phyloP scores from a whole-genome alignment of 1,140 invertebrate species.

The Drosophila rhopaloa region DNA sequence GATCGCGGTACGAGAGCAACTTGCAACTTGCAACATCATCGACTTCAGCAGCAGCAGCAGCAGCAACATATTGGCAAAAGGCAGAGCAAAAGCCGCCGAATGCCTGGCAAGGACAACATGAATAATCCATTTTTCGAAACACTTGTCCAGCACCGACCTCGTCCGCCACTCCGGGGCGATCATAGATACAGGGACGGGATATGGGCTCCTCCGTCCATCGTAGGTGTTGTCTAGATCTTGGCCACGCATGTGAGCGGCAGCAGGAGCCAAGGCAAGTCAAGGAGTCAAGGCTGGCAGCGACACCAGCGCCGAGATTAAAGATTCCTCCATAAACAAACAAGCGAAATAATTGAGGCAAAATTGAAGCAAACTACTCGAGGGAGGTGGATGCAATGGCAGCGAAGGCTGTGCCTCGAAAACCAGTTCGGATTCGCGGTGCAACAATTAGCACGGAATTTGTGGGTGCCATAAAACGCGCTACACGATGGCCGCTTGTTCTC shows the following conservation, averaged over 20 bases:
- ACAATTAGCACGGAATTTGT: constrained; percentile 83
- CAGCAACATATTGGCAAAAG: neutral
- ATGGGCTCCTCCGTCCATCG: constrained; percentile 11
- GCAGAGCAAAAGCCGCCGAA: constrained; percentile 25
- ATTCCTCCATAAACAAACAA: constrained; percentile 84
- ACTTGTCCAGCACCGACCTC: constrained; percentile 54
- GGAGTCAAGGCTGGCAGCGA: constrained; percentile 68
- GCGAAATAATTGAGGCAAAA: constrained; percentile 84
- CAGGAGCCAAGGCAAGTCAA: constrained; percentile 24
- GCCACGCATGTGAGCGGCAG: constrained; percentile 68
- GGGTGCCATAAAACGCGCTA: constrained; percentile 81
- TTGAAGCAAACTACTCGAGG: constrained; percentile 78
- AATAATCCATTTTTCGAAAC: constrained; percentile 82
- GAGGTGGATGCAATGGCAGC: constrained; percentile 13
- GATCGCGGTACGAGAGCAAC: neutral
- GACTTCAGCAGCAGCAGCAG: constrained; percentile 1
- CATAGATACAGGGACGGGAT: constrained; percentile 56
- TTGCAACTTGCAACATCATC: constrained; percentile 10
- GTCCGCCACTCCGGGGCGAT: constrained; percentile 30
- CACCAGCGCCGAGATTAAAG: constrained; percentile 74
- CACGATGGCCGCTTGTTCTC: constrained; percentile 75
- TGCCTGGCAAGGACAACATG: constrained; percentile 68
- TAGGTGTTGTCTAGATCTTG: constrained; percentile 73
- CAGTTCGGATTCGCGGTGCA: constrained; percentile 66
- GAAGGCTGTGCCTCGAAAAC: constrained; percentile 14